Percentiles rank a stretch among this genome's conserved stretches.
phyloP scores from a whole-genome alignment of 23 tunicate species.

The Aplidium turbinatum region DNA sequence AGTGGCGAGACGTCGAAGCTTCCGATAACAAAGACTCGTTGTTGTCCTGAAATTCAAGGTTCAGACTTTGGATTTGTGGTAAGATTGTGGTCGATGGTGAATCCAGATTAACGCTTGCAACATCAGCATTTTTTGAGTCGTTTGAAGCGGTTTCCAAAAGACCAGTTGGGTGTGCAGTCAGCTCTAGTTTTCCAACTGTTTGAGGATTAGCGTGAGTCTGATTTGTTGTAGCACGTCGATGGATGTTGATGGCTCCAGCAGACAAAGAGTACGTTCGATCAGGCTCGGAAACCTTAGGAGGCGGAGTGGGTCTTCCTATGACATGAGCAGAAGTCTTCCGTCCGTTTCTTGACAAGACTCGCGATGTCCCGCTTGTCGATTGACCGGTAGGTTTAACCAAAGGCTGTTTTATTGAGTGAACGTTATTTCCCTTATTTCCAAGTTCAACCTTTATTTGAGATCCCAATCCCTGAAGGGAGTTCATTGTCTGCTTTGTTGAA shows the following conservation, averaged over 20 bases:
- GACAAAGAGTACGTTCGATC: neutral
- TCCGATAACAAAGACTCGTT: neutral
- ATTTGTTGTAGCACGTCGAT: neutral
- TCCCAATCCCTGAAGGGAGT: neutral
- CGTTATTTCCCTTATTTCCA: constrained; percentile 1
- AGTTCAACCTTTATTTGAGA: neutral
- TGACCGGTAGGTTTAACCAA: neutral
- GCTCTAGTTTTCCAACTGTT: neutral
- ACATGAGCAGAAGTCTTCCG: constrained; percentile 29
- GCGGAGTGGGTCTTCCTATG: constrained; percentile 2
- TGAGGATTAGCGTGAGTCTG: neutral
- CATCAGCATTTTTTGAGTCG: neutral
- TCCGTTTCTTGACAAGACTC: constrained; percentile 7
- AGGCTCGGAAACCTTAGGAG: neutral
- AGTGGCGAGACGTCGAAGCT: constrained; percentile 26
- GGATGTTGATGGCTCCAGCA: neutral
- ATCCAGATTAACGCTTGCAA: neutral
- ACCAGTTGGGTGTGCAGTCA: neutral
- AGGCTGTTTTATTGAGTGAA: too few species aligned
- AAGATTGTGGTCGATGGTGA: neutral
- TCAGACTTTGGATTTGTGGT: constrained; percentile 5
- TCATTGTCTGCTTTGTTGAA: neutral
- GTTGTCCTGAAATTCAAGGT: neutral
- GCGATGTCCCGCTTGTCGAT: neutral
- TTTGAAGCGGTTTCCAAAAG: neutral